Percentiles rank a stretch among this genome's conserved stretches.
phyloP scores from a whole-genome alignment of 1,140 invertebrate species.

The Sarcophaga bullata region DNA sequence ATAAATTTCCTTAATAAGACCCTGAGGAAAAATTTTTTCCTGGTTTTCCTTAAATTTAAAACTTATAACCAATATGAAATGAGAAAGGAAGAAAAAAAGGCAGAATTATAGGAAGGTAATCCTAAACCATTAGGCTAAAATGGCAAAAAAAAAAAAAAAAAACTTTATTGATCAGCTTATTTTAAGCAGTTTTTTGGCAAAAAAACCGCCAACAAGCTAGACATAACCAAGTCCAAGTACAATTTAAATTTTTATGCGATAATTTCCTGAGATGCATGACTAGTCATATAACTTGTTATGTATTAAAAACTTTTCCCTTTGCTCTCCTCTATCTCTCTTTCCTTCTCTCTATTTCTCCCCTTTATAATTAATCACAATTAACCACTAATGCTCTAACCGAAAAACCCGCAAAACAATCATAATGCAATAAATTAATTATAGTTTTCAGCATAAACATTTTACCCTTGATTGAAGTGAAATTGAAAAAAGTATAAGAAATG shows the following conservation, averaged over 20 bases:
- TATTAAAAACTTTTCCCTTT: not conserved
- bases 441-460: not conserved
- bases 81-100: slow-evolving; percentile 10
- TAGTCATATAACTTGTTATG: slow-evolving; percentile 36
- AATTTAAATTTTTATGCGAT: not conserved
- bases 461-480: not conserved
- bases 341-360: too few relatives aligned
- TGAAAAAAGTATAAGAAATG: not conserved
- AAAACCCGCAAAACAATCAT: slow-evolving; percentile 1
- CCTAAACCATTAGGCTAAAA: slow-evolving; percentile 36
- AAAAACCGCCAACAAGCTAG: not conserved
- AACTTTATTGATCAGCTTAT: too few relatives aligned
- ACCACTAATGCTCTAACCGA: not conserved
- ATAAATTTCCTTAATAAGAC: slow-evolving; percentile 22
- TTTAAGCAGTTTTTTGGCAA: not conserved
- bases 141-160: too few relatives aligned
- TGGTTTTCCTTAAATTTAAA: slow-evolving; percentile 9
- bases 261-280: slow-evolving; percentile 38
- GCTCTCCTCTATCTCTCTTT: too few relatives aligned
- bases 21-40: not conserved
- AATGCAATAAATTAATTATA: slow-evolving; percentile 33
- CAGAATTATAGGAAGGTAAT: slow-evolving; percentile 37
- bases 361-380: not conserved
- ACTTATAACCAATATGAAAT: not conserved
- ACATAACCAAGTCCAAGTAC: not conserved